A percentile compares a stretch with the other conserved stretches of the same genome.
phyloP scores from a whole-genome alignment of 2,888 invertebrate species.

The Desoria tigrina region DNA sequence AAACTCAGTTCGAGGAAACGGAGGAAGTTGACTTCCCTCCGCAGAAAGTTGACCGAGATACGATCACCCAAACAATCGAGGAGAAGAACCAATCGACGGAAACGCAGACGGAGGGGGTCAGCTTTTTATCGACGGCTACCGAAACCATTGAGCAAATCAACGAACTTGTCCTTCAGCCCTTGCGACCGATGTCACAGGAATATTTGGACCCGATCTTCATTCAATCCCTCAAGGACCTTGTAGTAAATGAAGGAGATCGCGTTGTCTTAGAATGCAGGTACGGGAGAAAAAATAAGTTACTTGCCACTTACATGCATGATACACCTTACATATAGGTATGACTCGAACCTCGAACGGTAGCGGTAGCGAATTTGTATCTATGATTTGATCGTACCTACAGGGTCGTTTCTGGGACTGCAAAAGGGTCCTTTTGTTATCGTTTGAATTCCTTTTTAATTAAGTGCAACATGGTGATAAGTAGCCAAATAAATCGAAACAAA shows the following conservation, averaged over 20 bases:
- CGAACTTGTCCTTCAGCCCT: background rate
- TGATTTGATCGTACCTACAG: too few relatives aligned
- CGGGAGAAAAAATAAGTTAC: conserved; percentile 25
- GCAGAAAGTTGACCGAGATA: conserved; percentile 52
- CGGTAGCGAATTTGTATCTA: too few relatives aligned
- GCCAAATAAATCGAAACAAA: too few relatives aligned
- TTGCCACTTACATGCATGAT: too few relatives aligned
- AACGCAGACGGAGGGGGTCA: conserved; percentile 36
- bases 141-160: background rate
- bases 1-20: conserved; percentile 46
- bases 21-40: conserved; percentile 26
- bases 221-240: conserved; percentile 65
- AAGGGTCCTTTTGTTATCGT: too few relatives aligned
- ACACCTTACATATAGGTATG: too few relatives aligned
- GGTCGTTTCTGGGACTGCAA: too few relatives aligned
- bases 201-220: conserved; percentile 63
- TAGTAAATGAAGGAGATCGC: conserved; percentile 68
- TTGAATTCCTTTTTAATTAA: too few relatives aligned
- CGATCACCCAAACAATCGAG: conserved; percentile 54
- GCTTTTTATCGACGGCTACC: background rate
- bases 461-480: too few relatives aligned
- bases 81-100: conserved; percentile 49
- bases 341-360: too few relatives aligned
- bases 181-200: conserved; percentile 20
- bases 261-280: conserved; percentile 58